Percentiles rank a stretch among this genome's conserved stretches.
These are phyloP conservation scores for Prunella strophiata DNA, from an alignment of 2,797 vertebrate genomes.

Conservation along the genomic window DNA sequence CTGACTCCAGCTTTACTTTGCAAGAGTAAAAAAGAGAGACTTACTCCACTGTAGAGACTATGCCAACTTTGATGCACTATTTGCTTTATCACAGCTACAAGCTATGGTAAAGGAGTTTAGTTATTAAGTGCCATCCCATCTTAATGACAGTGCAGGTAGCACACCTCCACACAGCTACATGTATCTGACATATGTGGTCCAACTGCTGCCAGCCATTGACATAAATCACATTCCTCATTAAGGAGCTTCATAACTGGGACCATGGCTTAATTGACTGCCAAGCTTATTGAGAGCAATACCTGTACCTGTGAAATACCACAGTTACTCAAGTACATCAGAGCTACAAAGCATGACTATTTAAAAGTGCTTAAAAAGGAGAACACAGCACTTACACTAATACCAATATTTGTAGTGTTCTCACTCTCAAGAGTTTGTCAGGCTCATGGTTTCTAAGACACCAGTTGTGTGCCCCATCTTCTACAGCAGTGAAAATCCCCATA, in stretches of 20 bases:
- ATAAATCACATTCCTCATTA: not conserved
- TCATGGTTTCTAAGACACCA: not conserved
- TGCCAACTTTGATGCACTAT: not conserved
- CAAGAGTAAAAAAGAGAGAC: not conserved
- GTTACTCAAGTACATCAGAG: not conserved
- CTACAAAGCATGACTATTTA: not conserved
- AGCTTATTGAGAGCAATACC: not conserved
- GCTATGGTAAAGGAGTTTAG: not conserved
- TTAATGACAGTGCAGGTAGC: not conserved
- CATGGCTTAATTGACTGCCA: accelerated
- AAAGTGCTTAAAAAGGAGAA: not conserved
- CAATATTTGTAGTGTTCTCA: not conserved
- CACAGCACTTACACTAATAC: not conserved
- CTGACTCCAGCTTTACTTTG: not conserved
- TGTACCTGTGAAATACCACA: not conserved
- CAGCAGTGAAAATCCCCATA: not conserved
- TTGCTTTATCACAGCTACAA: not conserved
- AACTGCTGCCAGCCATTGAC: not conserved
- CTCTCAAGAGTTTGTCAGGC: not conserved
- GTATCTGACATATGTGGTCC: not conserved
- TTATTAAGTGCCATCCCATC: not conserved
- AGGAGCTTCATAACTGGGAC: not conserved
- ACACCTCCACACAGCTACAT: not conserved
- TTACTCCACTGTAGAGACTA: not conserved
- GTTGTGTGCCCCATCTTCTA: not conserved